A percentile compares a stretch with the other conserved stretches of the same genome.
phyloP scores from a whole-genome alignment of 2,797 vertebrate species.

The Novumbra hubbsi region DNA sequence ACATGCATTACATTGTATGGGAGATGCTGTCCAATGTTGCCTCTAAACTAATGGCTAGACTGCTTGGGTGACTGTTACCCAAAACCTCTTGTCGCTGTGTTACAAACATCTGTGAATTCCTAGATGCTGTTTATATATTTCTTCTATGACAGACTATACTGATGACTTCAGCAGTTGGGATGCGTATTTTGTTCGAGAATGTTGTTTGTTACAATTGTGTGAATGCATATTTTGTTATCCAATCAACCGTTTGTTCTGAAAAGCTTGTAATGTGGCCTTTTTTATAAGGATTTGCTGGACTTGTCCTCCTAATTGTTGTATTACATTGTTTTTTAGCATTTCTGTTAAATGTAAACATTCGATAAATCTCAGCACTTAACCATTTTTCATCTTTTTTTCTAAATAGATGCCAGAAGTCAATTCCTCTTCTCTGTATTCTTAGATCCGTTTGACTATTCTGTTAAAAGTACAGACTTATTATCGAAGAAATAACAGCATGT shows the following conservation, averaged over 20 bases:
- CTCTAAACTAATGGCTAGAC: neutral
- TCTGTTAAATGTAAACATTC: conserved; percentile 37
- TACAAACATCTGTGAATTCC: conserved; percentile 2
- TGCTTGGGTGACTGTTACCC: neutral
- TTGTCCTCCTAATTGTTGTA: conserved; percentile 46
- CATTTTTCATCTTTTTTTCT: conserved; percentile 21
- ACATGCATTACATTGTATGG: neutral
- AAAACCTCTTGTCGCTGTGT: neutral
- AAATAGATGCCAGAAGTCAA: neutral
- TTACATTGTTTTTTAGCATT: conserved; percentile 11
- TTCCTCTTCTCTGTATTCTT: conserved; percentile 14
- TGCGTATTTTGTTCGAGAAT: conserved; percentile 5
- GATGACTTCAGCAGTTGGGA: neutral
- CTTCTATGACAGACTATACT: neutral
- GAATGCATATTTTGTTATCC: conserved; percentile 30
- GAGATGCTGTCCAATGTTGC: neutral
- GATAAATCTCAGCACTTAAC: conserved; percentile 48
- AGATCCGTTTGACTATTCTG: conserved; percentile 12
- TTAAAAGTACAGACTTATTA: conserved; percentile 20
- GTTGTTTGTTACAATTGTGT: conserved; percentile 3
- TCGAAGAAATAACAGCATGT: conserved; percentile 38
- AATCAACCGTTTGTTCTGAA: conserved; percentile 32
- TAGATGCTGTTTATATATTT: neutral
- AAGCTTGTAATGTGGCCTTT: conserved; percentile 27
- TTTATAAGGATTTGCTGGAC: conserved; percentile 70